These are phyloP conservation scores for Helobdella robusta DNA, from an alignment of 2,888 invertebrate species.

Conservation along the genomic window DNA sequence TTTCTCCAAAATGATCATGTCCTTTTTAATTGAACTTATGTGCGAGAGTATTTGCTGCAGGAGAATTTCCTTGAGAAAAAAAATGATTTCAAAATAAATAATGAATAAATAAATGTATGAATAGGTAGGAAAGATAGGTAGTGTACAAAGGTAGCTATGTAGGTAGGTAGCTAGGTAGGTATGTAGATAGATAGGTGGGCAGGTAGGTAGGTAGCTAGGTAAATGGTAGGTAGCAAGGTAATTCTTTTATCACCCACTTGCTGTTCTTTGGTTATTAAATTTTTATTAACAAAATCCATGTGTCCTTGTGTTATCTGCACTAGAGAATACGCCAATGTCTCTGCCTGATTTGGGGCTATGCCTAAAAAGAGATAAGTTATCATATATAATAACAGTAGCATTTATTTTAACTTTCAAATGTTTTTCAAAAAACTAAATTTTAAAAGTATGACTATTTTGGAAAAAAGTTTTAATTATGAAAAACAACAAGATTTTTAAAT, in stretches of 20 bases:
- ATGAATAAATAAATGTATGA: too few species aligned
- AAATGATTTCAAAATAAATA: too few species aligned
- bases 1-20: conserved; percentile 49
- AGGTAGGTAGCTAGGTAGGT: too few species aligned
- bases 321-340: conserved; percentile 40
- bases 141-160: too few species aligned
- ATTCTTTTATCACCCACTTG: conserved; percentile 35
- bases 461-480: neutral
- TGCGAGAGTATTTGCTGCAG: conserved; percentile 46
- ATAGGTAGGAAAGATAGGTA: too few species aligned
- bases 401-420: neutral
- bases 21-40: conserved; percentile 45
- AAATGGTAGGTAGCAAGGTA: too few species aligned
- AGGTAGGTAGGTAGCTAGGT: too few species aligned
- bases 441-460: neutral
- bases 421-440: neutral
- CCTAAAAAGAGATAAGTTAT: conserved; percentile 35
- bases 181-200: too few species aligned
- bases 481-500: too few species aligned
- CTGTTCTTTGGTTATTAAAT: conserved; percentile 45
- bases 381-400: neutral
- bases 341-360: conserved; percentile 41
- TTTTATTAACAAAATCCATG: conserved; percentile 42
- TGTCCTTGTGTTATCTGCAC: conserved; percentile 41
- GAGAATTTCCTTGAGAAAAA: conserved; percentile 43